phyloP scores from a whole-genome alignment of 2,797 vertebrate genomes.

The Steatocranus sp. region DNA sequence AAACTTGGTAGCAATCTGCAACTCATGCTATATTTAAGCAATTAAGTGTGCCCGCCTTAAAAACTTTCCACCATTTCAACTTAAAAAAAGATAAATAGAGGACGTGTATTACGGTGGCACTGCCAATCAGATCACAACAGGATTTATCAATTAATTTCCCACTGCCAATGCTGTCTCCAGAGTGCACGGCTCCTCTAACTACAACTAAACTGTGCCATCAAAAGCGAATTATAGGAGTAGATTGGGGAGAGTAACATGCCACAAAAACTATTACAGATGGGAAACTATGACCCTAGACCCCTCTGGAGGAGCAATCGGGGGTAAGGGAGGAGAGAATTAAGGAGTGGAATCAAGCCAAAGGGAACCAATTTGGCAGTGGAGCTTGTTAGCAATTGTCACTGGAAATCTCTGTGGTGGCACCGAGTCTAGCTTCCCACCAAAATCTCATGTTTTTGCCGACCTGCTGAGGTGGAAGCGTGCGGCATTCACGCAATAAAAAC shows the following conservation, averaged over 20 bases:
- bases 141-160: slow-evolving; percentile 43
- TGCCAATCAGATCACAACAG: not conserved
- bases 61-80: not conserved
- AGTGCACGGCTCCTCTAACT: slow-evolving; percentile 38
- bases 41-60: not conserved
- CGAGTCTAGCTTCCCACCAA: not conserved
- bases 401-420: not conserved
- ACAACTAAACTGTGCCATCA: slow-evolving; percentile 64
- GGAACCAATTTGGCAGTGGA: slow-evolving; percentile 42
- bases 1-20: not conserved
- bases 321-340: slow-evolving; percentile 14
- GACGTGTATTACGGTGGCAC: not conserved
- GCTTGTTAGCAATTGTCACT: slow-evolving; percentile 26
- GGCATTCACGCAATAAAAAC: not conserved
- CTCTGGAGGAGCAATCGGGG: slow-evolving; percentile 32
- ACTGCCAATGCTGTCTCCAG: slow-evolving; percentile 29
- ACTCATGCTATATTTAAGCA: not conserved
- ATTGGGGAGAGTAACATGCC: slow-evolving; percentile 36
- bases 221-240: slow-evolving; percentile 60
- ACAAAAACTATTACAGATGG: slow-evolving; percentile 52
- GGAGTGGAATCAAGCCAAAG: slow-evolving; percentile 35
- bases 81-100: not conserved
- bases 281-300: slow-evolving; percentile 50
- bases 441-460: not conserved
- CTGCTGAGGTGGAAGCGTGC: not conserved